These are phyloP conservation scores for Pseudopipra pipra DNA, from an alignment of 2,113 vertebrate species.

Conservation along the genomic window DNA sequence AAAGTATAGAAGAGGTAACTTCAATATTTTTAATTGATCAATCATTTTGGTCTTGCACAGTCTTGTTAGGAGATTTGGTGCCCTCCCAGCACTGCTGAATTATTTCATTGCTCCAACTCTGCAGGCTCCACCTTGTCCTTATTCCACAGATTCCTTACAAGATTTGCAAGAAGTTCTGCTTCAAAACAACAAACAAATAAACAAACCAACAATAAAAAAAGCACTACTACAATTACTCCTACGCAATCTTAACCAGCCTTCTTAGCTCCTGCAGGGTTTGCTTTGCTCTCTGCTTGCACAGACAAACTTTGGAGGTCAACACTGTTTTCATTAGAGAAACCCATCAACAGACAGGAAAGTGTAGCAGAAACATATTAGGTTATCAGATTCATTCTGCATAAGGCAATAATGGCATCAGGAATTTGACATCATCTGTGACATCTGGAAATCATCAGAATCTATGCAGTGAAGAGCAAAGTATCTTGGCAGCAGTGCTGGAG, in stretches of 20 bases:
- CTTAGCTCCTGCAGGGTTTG: background rate
- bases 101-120: background rate
- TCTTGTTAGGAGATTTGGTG: background rate
- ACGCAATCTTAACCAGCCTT: background rate
- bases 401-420: background rate
- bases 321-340: background rate
- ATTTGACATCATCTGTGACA: background rate
- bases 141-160: background rate
- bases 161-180: background rate
- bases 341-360: background rate
- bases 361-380: background rate
- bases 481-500: background rate
- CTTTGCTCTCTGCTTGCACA: background rate
- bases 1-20: background rate
- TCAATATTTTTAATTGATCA: background rate
- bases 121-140: background rate
- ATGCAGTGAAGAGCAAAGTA: background rate
- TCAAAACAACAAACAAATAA: background rate
- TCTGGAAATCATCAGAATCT: background rate
- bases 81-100: background rate
- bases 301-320: background rate
- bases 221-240: background rate
- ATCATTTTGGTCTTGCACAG: background rate
- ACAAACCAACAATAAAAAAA: background rate
- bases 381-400: background rate